Evolutionary conservation across 1,140 invertebrate species (phyloP), one percentile per base, ranked within the genome.

Genomic region (Plutomurus gul): DNA sequence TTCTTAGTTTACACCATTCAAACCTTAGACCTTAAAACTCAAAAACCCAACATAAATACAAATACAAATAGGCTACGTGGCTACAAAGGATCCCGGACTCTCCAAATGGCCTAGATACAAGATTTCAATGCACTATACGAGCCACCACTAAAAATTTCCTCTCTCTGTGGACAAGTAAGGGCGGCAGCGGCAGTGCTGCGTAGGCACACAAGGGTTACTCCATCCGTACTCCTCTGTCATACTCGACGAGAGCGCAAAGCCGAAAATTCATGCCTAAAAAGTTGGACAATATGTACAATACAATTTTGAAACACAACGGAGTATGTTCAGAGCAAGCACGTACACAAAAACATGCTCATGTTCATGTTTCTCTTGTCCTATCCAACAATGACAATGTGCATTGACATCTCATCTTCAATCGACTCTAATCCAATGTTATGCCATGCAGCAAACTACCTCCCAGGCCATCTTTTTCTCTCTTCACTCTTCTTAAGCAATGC

Each of bases 61-160:
- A 65, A 43, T 10, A 65, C n/a, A n/a, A n/a, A n/a, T n/a, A n/a
- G n/a, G n/a, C n/a, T n/a, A n/a, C n/a, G n/a, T n/a, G n/a, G n/a
- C 27, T 65, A 65, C 56, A 65, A 65, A 36, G n/a, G 30, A 65
- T 65, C 27, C 27, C 47, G 47, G 47, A 51, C 47, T 51, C 47
- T 51, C 20, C 7, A 65, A 65, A 18, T 13, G 27, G 56, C 27
- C 56, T 27, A 27, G 22, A 56, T 56, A 18, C 8, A 25, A 22
- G 6, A 11, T 60, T 16, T 60, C 22, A 27, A n/a, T 25, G n/a
- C 30, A 33, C 6, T 60, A 56, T 16, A 27, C 8, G 11, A 56
- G 8, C 11, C 27, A 30, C 2, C 30, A 18, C 27, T 33, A 65
- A 36, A 65, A 65, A 65, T 65, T 8, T 33, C 56, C 56, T 65